phyloP scores from a whole-genome alignment of 2,113 vertebrate species.

The Catharus minimus region DNA sequence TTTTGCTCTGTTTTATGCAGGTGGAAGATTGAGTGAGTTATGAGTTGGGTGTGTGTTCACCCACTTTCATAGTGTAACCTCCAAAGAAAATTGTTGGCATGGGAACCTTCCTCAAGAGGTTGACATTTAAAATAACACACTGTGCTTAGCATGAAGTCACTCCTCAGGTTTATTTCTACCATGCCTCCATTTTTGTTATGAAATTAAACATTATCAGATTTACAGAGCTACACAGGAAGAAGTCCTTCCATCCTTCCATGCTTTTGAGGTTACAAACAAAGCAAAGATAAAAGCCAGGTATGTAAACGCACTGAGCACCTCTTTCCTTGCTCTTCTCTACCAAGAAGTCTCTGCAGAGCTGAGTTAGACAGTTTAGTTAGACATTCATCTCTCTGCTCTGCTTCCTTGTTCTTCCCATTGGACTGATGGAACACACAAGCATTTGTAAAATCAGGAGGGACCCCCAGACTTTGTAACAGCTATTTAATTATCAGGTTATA shows the following conservation, averaged over 20 bases:
- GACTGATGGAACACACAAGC: background rate
- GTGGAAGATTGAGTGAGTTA: background rate
- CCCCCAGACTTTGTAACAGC: background rate
- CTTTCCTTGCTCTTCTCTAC: background rate
- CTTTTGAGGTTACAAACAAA: background rate
- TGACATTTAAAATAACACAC: background rate
- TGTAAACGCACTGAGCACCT: background rate
- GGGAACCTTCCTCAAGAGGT: background rate
- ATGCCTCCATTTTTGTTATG: background rate
- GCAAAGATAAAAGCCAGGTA: background rate
- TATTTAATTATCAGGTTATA: background rate
- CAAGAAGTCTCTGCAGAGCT: background rate
- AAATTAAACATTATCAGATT: background rate
- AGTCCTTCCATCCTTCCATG: background rate
- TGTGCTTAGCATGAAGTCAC: background rate
- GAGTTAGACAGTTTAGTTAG: background rate
- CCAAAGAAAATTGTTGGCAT: background rate
- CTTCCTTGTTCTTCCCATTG: background rate
- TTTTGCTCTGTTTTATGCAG: background rate
- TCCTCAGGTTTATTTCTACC: background rate
- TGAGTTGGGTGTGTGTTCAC: background rate
- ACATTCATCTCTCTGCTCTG: background rate
- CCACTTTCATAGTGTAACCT: background rate
- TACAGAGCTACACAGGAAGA: background rate
- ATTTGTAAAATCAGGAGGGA: background rate